phyloP scores from a whole-genome alignment of 2,797 vertebrate genomes.

The Halcyon badia region DNA sequence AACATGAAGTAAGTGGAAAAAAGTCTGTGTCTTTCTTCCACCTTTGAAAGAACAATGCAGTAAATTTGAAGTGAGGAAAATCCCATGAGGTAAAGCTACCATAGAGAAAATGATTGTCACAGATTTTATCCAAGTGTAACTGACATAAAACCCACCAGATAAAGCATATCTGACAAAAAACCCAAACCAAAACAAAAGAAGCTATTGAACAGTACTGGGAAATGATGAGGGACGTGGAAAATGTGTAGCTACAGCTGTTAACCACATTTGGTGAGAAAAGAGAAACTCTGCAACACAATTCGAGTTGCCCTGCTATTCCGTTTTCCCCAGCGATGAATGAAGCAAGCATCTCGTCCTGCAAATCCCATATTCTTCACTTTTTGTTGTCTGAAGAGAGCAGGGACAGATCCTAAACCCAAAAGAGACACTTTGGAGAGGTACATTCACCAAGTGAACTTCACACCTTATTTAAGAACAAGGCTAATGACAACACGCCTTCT shows the following conservation, averaged over 20 bases:
- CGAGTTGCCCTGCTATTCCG: not conserved
- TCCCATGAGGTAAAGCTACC: not conserved
- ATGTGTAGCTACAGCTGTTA: not conserved
- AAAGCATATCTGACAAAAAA: not conserved
- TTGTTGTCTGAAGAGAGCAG: not conserved
- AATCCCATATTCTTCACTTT: not conserved
- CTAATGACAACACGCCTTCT: not conserved
- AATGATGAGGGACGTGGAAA: not conserved
- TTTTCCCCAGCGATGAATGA: not conserved
- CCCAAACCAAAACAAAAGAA: not conserved
- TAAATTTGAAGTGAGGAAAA: not conserved
- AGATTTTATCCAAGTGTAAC: not conserved
- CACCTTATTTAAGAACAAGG: not conserved
- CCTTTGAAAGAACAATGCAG: not conserved
- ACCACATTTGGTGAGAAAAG: not conserved
- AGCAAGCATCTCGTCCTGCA: not conserved
- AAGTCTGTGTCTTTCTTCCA: not conserved
- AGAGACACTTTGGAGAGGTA: not conserved
- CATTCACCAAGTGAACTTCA: not conserved
- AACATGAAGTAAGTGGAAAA: not conserved
- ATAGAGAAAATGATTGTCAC: not conserved
- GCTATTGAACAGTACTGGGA: not conserved
- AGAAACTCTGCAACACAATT: not conserved
- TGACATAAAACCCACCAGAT: not conserved
- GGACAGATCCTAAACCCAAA: not conserved